Evolutionary conservation across 2,888 invertebrate species (phyloP).

Genomic region (Clusia tigrina): DNA sequence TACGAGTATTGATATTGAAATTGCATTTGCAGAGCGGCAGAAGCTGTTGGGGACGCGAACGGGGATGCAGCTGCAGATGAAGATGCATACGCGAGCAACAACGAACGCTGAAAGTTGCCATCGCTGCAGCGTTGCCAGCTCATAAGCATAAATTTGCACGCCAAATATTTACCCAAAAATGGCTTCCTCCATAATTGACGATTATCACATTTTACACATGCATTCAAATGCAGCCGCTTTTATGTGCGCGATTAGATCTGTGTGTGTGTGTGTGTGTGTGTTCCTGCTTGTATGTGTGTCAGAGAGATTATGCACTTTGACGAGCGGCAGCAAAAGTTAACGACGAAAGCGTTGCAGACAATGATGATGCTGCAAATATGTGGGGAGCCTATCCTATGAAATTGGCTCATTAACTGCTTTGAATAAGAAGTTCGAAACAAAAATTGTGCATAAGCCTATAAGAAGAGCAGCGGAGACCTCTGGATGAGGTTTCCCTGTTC

Average conservation of each 20-base stretch:
- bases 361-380: neutral
- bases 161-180: conserved; percentile 5
- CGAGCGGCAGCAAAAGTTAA: neutral
- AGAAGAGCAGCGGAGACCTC: too few relatives aligned
- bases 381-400: neutral
- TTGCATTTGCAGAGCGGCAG: conserved; percentile 41
- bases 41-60: neutral
- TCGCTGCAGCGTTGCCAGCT: neutral
- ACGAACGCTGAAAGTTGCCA: too few relatives aligned
- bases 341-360: neutral
- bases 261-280: neutral
- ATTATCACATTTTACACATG: conserved; percentile 8
- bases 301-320: neutral
- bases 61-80: neutral
- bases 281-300: conserved; percentile 1
- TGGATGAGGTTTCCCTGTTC: too few relatives aligned
- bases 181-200: neutral
- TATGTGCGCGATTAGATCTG: neutral
- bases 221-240: neutral
- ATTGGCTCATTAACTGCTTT: too few relatives aligned
- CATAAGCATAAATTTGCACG: neutral
- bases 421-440: too few relatives aligned
- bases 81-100: neutral
- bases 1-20: conserved; percentile 62
- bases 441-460: too few relatives aligned